Percentiles rank a stretch among this genome's conserved stretches.
phyloP scores from a whole-genome alignment of 2,113 vertebrate genomes.

The Sorex fumeus region DNA sequence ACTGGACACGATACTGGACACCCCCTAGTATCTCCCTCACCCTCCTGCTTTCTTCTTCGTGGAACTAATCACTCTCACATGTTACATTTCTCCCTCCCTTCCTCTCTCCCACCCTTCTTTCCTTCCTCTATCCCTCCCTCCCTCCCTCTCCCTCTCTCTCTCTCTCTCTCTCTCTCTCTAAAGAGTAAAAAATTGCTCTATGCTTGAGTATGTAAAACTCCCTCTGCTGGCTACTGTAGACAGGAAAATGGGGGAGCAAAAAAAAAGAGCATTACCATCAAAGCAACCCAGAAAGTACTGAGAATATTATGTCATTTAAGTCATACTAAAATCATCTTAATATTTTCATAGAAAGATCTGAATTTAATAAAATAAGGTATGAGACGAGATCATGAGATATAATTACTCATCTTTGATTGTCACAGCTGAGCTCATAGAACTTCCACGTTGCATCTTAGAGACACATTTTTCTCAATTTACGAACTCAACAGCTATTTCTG shows the following conservation, averaged over 20 bases:
- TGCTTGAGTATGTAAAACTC: not conserved
- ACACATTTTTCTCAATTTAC: conserved; percentile 24
- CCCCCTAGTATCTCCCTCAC: too few relatives aligned
- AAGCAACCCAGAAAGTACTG: conserved; percentile 10
- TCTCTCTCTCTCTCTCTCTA: not conserved
- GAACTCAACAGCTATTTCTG: not conserved
- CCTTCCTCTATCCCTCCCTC: too few relatives aligned
- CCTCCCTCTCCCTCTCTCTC: not conserved
- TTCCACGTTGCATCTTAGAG: not conserved
- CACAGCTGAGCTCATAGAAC: not conserved
- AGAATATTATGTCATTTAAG: not conserved
- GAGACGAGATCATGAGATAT: not conserved
- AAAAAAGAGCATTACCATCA: not conserved
- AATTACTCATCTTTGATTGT: not conserved
- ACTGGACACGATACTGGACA: not conserved
- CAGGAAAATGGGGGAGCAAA: not conserved
- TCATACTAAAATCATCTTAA: not conserved
- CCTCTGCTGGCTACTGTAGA: not conserved
- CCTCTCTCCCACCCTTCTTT: not conserved
- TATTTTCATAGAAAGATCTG: conserved; percentile 3
- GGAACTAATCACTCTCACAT: not conserved
- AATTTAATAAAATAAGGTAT: conserved; percentile 27
- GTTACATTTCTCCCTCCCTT: not conserved
- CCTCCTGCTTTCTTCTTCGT: not conserved
- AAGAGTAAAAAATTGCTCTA: too few relatives aligned